A percentile compares a stretch with the other conserved stretches of the same genome.
These are phyloP conservation scores for Tenebrosternarchus preto DNA, from an alignment of 2,113 vertebrate species.

Conservation along the genomic window DNA sequence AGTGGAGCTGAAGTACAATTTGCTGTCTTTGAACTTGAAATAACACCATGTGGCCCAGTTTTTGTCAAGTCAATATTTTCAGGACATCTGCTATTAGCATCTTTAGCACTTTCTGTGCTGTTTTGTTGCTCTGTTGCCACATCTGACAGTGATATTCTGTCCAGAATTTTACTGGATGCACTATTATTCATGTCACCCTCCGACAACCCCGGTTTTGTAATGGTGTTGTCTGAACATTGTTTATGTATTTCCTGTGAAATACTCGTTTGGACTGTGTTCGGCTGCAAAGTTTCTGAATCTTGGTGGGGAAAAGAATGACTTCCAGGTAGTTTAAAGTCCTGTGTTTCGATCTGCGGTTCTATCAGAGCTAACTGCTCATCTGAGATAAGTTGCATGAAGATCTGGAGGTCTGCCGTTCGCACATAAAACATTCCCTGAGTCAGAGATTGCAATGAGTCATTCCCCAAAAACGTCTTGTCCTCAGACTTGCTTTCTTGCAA, in stretches of 20 bases:
- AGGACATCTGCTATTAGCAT: neutral
- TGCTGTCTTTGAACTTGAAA: conserved; percentile 36
- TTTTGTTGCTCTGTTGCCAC: neutral
- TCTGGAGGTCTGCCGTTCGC: conserved; percentile 74
- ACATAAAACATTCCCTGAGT: conserved; percentile 70
- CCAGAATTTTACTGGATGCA: neutral
- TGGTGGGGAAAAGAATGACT: conserved; percentile 8
- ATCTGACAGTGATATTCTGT: neutral
- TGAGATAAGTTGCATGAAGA: conserved; percentile 76
- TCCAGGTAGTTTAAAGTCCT: conserved; percentile 25
- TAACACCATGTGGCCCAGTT: neutral
- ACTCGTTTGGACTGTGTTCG: conserved; percentile 3
- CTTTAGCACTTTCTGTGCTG: neutral
- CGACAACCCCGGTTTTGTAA: neutral
- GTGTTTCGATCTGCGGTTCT: conserved; percentile 69
- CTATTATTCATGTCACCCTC: neutral
- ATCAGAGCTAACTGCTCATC: conserved; percentile 76
- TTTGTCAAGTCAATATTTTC: conserved; percentile 11
- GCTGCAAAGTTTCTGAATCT: neutral
- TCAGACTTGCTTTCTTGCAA: conserved; percentile 4
- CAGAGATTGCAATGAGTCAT: conserved; percentile 51
- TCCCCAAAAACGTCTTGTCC: conserved; percentile 46
- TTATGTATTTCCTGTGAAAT: conserved; percentile 22
- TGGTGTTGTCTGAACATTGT: neutral
- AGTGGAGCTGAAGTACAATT: neutral